Evolutionary conservation across 1,140 invertebrate species (phyloP), one percentile per base, ranked within the genome.

Genomic region (Drosophila burlai): DNA sequence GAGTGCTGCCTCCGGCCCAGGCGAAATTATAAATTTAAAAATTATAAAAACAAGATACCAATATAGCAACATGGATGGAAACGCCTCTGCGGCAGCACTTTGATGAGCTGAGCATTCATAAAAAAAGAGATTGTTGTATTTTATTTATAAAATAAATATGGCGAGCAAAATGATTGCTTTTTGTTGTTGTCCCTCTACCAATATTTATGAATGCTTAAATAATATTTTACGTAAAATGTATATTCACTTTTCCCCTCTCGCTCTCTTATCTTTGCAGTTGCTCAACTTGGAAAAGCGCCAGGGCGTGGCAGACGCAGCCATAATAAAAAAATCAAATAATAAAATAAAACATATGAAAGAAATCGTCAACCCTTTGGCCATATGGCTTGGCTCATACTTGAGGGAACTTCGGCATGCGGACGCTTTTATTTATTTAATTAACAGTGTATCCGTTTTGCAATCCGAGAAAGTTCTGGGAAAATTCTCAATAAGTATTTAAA

Each of bases 201-300:
- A 69, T 73, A 77, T 83, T 83, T 83, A 80, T 86, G 84, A 62
- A 66, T 78, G 71, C 59, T 83, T 69, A 63, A 80, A 76, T 69
- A 68, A 69, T 80, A 80, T 69, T 58, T 80, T 76, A 61, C 68
- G 38, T 63, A 55, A 67, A 76, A 57, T 63, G 24, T 63, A 46
- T 47, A 52, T 9, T 46, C 45, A 68, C 65, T 65, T 61, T 26
- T 65, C 34, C 34, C 36, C 24, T 45, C 71, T 74, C 54, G 40
- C 68, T 11, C 49, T 85, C n/a, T 40, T 55, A 47, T 80, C 72
- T 58, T 90, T 90, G 71, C 85, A 90, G 85, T 76, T 80, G 76
- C 62, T 82, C 72, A 80, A 79, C 68, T 89, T 89, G 85, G 85
- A 89, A 63, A 47, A 66, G 66, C 85, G 85, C 85, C 85, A 90